Percentiles rank a stretch among this genome's conserved stretches.
Evolutionary conservation across 2,888 invertebrate genomes (phyloP).

Genomic region (Drosophila fulvimacula): DNA sequence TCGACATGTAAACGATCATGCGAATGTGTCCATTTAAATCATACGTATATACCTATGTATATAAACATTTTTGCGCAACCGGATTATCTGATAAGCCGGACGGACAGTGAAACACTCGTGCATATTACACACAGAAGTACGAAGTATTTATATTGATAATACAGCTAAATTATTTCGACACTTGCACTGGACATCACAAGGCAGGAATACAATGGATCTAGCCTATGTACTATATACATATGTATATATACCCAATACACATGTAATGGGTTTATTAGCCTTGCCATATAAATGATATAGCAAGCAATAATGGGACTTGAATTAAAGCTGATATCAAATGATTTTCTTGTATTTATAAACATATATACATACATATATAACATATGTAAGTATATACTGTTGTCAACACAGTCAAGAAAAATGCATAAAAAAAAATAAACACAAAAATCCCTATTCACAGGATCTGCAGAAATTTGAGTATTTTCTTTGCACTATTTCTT

Average conservation of each 20-base stretch:
- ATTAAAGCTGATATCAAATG: constrained; percentile 1
- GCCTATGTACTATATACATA: neutral
- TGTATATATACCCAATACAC: constrained; percentile 1
- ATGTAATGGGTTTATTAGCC: constrained; percentile 28
- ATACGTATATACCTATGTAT: neutral
- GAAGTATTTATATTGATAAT: constrained; percentile 21
- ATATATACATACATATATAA: neutral
- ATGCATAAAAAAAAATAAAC: neutral
- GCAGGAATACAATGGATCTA: constrained; percentile 6
- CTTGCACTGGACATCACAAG: constrained; percentile 10
- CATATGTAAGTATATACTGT: neutral
- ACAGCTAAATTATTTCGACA: constrained; percentile 12
- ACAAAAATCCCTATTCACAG: neutral
- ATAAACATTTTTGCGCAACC: constrained; percentile 20
- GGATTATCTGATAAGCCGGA: constrained; percentile 48
- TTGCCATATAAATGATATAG: constrained; percentile 4
- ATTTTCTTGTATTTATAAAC: neutral
- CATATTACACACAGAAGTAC: neutral
- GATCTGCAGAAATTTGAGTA: neutral
- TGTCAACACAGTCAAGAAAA: neutral
- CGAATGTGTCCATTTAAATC: neutral
- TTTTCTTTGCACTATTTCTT: constrained; percentile 2
- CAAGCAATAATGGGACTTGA: neutral
- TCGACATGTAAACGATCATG: neutral
- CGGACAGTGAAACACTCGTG: constrained; percentile 8